These are phyloP conservation scores for Dicerorhinus sumatrensis DNA, from an alignment of 2,113 vertebrate species.

Conservation along the genomic window DNA sequence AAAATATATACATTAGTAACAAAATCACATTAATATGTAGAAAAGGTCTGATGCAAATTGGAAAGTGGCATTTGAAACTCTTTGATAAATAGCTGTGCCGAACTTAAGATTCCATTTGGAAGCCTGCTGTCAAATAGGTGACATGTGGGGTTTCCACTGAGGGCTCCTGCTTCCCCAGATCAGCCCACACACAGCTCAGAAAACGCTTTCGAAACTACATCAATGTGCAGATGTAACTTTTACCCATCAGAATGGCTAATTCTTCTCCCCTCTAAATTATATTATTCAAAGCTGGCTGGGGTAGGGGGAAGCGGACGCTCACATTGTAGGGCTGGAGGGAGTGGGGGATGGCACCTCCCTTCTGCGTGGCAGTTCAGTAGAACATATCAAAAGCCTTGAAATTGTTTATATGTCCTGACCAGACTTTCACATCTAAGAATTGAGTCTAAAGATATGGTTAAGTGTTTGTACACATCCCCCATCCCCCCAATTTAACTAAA, in stretches of 20 bases:
- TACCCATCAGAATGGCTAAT: not conserved
- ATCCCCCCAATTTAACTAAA: not conserved
- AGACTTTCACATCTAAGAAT: not conserved
- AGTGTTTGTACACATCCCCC: not conserved
- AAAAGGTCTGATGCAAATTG: slow-evolving; percentile 64
- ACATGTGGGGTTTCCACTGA: not conserved
- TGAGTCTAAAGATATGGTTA: not conserved
- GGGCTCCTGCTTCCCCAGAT: not conserved
- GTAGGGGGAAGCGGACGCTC: not conserved
- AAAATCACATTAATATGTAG: slow-evolving; percentile 68
- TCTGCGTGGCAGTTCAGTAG: rapidly evolving
- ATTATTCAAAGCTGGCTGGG: not conserved
- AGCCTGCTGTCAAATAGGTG: slow-evolving; percentile 21
- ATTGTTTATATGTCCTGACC: not conserved
- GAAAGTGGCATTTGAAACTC: slow-evolving; percentile 61
- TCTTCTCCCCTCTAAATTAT: not conserved
- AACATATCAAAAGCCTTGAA: not conserved
- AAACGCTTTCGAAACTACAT: not conserved
- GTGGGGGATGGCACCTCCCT: no score
- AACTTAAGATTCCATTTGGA: slow-evolving; percentile 57
- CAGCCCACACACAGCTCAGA: not conserved
- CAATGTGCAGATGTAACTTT: not conserved
- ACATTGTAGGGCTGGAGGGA: rapidly evolving
- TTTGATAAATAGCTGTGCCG: slow-evolving; percentile 62
- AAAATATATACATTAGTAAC: slow-evolving; percentile 59